phyloP scores from a whole-genome alignment of 1,140 invertebrate genomes.

The Chionoecetes opilio region DNA sequence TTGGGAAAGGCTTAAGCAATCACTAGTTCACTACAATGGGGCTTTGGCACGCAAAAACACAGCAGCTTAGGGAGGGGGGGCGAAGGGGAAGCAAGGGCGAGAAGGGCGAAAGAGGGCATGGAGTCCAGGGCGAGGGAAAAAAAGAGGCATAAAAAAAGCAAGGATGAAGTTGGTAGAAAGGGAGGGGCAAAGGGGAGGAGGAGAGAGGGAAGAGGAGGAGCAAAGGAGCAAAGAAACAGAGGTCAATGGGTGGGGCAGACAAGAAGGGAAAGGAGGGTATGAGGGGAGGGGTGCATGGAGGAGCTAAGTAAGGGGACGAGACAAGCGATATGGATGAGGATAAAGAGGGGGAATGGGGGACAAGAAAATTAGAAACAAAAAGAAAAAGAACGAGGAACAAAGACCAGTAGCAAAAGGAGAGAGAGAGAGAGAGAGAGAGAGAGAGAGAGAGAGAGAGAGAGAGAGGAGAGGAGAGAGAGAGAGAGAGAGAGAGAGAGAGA shows the following conservation, averaged over 20 bases:
- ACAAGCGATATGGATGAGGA: neutral
- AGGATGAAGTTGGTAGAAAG: neutral
- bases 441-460: no score
- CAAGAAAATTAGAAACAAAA: neutral
- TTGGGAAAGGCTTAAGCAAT: slow-evolving; percentile 7
- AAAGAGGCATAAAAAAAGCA: no score
- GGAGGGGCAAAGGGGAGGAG: neutral
- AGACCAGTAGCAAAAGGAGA: neutral
- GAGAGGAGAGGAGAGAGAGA: neutral
- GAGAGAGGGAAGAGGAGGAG: neutral
- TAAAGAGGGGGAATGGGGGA: no score
- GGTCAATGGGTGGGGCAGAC: neutral
- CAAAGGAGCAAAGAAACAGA: neutral
- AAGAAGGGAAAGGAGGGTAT: neutral
- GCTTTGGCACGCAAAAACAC: neutral
- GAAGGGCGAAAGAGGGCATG: neutral
- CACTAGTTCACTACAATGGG: neutral
- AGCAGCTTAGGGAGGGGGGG: neutral
- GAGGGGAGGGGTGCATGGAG: neutral
- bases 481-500: neutral
- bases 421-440: neutral
- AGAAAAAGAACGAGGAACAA: neutral
- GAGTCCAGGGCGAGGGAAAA: neutral
- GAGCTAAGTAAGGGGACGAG: neutral
- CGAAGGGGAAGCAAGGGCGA: neutral